These are phyloP conservation scores for Hyperoplus immaculatus DNA, from an alignment of 2,797 vertebrate genomes.

Conservation along the genomic window DNA sequence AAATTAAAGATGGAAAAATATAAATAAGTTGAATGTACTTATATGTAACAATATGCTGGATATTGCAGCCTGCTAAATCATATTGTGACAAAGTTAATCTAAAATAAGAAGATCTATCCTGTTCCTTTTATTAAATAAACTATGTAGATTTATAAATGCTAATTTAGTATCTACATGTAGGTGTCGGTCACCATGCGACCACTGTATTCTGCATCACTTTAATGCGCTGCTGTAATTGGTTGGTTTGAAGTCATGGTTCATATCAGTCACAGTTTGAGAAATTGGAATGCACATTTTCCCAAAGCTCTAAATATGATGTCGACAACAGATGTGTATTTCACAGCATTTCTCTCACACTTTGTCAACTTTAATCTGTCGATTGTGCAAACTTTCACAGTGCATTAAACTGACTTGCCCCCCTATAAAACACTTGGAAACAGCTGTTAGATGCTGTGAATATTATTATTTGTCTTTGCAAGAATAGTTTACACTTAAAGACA, in stretches of 20 bases:
- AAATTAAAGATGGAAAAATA: too few species aligned
- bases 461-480: background rate
- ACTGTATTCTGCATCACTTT: background rate
- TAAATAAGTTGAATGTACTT: too few species aligned
- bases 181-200: too few species aligned
- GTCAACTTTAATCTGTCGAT: background rate
- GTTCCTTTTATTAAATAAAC: too few species aligned
- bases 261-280: background rate
- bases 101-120: too few species aligned
- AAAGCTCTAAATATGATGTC: background rate
- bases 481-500: background rate
- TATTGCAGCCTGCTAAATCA: too few species aligned
- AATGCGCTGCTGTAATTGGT: background rate
- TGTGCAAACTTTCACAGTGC: background rate
- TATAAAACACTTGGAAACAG: background rate
- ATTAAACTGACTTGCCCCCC: background rate
- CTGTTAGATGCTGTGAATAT: background rate
- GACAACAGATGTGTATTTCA: background rate
- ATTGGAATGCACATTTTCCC: background rate
- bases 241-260: background rate
- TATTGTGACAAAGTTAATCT: too few species aligned
- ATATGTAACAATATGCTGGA: too few species aligned
- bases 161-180: too few species aligned
- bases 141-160: too few species aligned
- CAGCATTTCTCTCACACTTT: background rate